phyloP scores from a whole-genome alignment of 2,797 vertebrate species.

The Danio tinwini region DNA sequence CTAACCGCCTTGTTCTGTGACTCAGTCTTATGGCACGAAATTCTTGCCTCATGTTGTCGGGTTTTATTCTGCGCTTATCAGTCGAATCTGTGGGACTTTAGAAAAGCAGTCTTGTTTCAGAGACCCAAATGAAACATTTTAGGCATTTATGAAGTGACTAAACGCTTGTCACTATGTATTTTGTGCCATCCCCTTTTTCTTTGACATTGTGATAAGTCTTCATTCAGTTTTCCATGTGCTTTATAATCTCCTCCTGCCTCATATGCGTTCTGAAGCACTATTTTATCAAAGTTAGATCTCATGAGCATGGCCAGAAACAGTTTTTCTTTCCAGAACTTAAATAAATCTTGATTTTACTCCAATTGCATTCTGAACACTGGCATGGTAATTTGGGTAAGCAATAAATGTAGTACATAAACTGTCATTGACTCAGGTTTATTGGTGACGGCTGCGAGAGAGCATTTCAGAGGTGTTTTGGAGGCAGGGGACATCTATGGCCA shows the following conservation, averaged over 20 bases:
- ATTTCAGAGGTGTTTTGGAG: conserved; percentile 33
- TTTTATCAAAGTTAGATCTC: neutral
- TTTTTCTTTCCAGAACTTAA: neutral
- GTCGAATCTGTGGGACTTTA: conserved; percentile 29
- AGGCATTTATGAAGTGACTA: neutral
- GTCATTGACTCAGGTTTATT: conserved; percentile 14
- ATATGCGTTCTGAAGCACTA: neutral
- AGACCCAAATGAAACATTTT: neutral
- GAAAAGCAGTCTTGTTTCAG: conserved; percentile 12
- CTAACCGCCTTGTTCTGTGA: conserved; percentile 19
- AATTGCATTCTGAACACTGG: neutral
- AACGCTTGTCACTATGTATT: neutral
- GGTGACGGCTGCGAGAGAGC: neutral
- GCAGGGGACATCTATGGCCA: conserved; percentile 50
- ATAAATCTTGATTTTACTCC: neutral
- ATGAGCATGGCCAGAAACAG: conserved; percentile 4
- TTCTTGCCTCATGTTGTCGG: neutral
- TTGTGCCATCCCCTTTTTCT: neutral
- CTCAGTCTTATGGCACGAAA: conserved; percentile 9
- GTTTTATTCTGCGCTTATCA: conserved; percentile 35
- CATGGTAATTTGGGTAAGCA: conserved; percentile 1
- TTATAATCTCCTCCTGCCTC: neutral
- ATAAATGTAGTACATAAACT: conserved; percentile 32
- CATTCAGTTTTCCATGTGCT: neutral
- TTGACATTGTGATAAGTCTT: neutral